Conservation (phyloP, 2,888 invertebrate species). For the Orthonevra nobilis region DNA sequence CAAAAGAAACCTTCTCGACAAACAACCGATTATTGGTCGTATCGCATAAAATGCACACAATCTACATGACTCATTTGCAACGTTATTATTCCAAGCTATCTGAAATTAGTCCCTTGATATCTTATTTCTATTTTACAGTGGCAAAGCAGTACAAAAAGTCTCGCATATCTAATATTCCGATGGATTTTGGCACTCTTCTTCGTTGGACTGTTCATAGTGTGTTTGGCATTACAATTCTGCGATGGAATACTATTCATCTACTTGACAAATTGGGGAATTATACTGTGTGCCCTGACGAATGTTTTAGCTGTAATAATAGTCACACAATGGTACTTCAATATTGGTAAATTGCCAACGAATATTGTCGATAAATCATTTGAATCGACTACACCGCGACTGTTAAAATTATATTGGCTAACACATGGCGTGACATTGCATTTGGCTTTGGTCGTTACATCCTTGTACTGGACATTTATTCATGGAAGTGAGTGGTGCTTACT, state of each 20-base stretch:
- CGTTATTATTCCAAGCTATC: too few relatives aligned
- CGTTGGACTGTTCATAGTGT: conserved; percentile 74
- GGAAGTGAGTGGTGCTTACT: conserved; percentile 78
- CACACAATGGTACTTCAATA: conserved; percentile 78
- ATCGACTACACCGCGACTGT: conserved; percentile 74
- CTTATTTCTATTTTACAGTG: conserved; percentile 73
- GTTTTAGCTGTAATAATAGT: conserved; percentile 76
- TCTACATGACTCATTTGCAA: too few relatives aligned
- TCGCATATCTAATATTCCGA: conserved; percentile 76
- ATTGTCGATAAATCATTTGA: conserved; percentile 69
- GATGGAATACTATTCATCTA: conserved; percentile 78
- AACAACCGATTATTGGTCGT: too few relatives aligned
- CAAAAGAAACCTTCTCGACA: too few relatives aligned
- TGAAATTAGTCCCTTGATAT: too few relatives aligned
- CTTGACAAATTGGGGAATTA: conserved; percentile 79
- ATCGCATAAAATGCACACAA: too few relatives aligned
- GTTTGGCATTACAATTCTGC: conserved; percentile 73
- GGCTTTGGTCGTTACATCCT: conserved; percentile 86
- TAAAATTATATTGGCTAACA: conserved; percentile 85
- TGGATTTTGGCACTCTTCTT: conserved; percentile 77
- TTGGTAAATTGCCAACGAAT: conserved; percentile 71
- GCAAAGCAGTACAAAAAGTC: conserved; percentile 77
- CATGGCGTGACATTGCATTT: conserved; percentile 84
- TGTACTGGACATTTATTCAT: conserved; percentile 85
- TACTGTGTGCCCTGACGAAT: conserved; percentile 76